These are phyloP conservation scores for Pachyuromys duprasi DNA, from an alignment of 2,797 vertebrate species.

Conservation along the genomic window DNA sequence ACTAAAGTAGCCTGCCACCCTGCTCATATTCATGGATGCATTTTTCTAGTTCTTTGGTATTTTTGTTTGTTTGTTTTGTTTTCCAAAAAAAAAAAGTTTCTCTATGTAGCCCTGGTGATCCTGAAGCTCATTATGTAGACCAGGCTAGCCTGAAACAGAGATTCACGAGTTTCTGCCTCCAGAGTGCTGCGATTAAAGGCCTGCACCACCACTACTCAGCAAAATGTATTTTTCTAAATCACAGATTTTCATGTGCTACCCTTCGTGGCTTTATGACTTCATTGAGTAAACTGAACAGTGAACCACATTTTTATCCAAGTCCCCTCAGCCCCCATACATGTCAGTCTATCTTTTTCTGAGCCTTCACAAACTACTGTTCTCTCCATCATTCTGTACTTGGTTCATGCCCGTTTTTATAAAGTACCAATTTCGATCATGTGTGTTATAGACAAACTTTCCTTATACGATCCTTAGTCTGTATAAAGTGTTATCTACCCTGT, in stretches of 20 bases:
- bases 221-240: slow-evolving; percentile 20
- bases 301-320: background rate
- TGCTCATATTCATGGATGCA: background rate
- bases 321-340: background rate
- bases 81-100: background rate
- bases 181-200: background rate
- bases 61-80: too few species aligned
- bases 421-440: slow-evolving; percentile 37
- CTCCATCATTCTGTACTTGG: background rate
- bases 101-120: background rate
- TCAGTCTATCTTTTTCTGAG: background rate
- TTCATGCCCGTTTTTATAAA: background rate
- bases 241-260: background rate
- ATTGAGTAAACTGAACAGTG: background rate
- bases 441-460: slow-evolving; percentile 16
- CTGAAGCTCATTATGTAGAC: background rate
- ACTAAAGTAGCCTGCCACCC: background rate
- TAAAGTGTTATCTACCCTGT: slow-evolving; percentile 34
- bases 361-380: background rate
- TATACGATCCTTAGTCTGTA: background rate
- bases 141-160: background rate
- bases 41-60: background rate
- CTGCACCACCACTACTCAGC: background rate
- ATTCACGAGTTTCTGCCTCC: background rate
- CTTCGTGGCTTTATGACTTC: background rate